Base-by-base conservation (phyloP, 2,888 invertebrate species). In the Troilus luridus region DNA sequence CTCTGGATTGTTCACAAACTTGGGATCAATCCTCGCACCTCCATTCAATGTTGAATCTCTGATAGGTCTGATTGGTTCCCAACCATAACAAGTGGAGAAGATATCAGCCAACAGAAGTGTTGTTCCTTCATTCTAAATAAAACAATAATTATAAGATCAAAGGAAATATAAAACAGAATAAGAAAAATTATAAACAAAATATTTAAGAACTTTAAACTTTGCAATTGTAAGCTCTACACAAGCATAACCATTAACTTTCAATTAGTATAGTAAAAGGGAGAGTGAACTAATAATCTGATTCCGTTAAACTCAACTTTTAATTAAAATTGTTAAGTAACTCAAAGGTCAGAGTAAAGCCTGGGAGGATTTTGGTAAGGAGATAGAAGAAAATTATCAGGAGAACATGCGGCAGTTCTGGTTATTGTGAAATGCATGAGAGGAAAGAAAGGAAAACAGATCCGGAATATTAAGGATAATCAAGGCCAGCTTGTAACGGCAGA, bases 1-100 rank as follows among this genome's bases (percentile, higher is more conserved):
- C 93, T 98, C 98, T 0, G 98, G 97, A 95, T 98, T 98, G 95
- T 98, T 98, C 92, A 98, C 98, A 94, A 98, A 98, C 93, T 97
- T 97, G 0, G 98, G 97, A 95, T 98, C 98, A 93, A 98, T 98
- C 92, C 98, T 95, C 0, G 98, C 97, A 67, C 96, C 96, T 56
- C 95, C 95, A 92, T 94, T 95, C 0, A 96, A 95, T 12, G 96
- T 95, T 3, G 97, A 96, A 93, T 96, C 96, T 93, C 96, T 95
- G n/a, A 97, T 96, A 0, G 96, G 95, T 93, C 97, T 97, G 92
- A 98, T 97, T 2, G 97, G 95, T 94, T 98, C 98, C 96, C 97
- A 97, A 88, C 98, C 98, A 93, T 97, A 98, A 94, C 98, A 98
- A 60, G 97, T 98, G 93, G 97, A 97, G 94, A 98, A 96, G 93